Evolutionary conservation across 2,797 vertebrate species (phyloP).

Genomic region (Chelon labrosus): DNA sequence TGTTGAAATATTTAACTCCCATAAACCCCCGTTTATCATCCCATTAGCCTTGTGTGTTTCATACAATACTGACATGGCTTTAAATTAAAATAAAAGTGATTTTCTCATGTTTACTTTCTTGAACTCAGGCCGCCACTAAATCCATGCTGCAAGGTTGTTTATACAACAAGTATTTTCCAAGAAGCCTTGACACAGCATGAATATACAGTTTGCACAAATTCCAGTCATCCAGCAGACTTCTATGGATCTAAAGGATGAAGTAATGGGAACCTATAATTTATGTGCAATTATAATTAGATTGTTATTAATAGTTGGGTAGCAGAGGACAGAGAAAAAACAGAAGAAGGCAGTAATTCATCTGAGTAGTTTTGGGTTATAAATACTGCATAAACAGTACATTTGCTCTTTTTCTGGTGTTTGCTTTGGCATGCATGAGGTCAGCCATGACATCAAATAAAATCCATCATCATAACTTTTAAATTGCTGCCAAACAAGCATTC

Average conservation of each 20-base stretch:
- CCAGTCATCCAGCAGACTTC: background rate
- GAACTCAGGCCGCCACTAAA: background rate
- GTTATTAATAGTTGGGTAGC: slow-evolving; percentile 13
- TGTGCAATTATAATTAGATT: background rate
- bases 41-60: too few relatives aligned
- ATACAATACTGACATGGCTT: background rate
- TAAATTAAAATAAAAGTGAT: background rate
- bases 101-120: background rate
- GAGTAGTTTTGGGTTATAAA: slow-evolving; percentile 27
- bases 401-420: slow-evolving; percentile 52
- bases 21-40: background rate
- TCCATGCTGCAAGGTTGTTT: background rate
- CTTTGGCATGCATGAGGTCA: slow-evolving; percentile 44
- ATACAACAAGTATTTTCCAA: background rate
- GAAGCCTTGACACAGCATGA: background rate
- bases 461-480: slow-evolving; percentile 43
- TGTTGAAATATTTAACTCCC: background rate
- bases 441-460: slow-evolving; percentile 42
- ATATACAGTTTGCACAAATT: background rate
- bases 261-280: background rate
- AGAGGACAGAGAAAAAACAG: background rate
- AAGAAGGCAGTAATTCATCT: background rate
- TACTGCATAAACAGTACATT: slow-evolving; percentile 25
- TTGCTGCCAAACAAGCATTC: slow-evolving; percentile 52
- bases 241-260: background rate